phyloP scores from a whole-genome alignment of 2,888 invertebrate genomes.

The Chloroclysta siterata region DNA sequence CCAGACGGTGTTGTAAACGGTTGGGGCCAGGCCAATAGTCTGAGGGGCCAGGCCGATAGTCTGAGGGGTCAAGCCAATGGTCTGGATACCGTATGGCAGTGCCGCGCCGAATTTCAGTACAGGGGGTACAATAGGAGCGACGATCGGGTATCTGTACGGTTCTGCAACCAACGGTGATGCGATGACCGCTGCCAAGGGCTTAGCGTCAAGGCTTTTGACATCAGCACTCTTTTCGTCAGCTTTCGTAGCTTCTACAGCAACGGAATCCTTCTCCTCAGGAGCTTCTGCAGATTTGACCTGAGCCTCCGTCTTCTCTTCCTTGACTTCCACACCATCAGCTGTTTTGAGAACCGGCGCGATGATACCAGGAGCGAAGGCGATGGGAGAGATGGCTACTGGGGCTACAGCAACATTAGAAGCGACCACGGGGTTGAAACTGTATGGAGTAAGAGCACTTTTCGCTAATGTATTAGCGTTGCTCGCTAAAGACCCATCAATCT shows the following conservation, averaged over 20 bases:
- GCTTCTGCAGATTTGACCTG: slow-evolving; percentile 44
- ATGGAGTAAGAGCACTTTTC: slow-evolving; percentile 49
- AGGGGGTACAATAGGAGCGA: slow-evolving; percentile 24
- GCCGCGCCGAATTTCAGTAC: slow-evolving; percentile 19
- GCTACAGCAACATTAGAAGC: slow-evolving; percentile 36
- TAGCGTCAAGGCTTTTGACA: slow-evolving; percentile 25
- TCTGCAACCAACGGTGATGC: slow-evolving; percentile 18
- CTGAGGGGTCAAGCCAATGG: slow-evolving; percentile 16
- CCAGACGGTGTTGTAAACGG: slow-evolving; percentile 21
- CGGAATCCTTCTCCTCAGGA: slow-evolving; percentile 29
- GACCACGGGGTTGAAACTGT: slow-evolving; percentile 12
- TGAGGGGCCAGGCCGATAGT: slow-evolving; percentile 2
- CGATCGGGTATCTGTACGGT: slow-evolving; percentile 26
- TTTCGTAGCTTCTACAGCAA: slow-evolving; percentile 43
- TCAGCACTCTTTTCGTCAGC: slow-evolving; percentile 29
- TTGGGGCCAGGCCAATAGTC: slow-evolving; percentile 12
- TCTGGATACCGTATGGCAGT: slow-evolving; percentile 13
- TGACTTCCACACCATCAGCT: slow-evolving; percentile 36
- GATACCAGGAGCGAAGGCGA: slow-evolving; percentile 27
- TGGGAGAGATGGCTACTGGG: slow-evolving; percentile 16
- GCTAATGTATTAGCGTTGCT: slow-evolving; percentile 55
- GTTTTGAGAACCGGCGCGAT: slow-evolving; percentile 33
- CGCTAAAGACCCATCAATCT: slow-evolving; percentile 64
- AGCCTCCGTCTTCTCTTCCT: slow-evolving; percentile 49
- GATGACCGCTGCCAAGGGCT: slow-evolving; percentile 21